phyloP scores from a whole-genome alignment of 2,113 vertebrate species.

The Mesitornis unicolor region DNA sequence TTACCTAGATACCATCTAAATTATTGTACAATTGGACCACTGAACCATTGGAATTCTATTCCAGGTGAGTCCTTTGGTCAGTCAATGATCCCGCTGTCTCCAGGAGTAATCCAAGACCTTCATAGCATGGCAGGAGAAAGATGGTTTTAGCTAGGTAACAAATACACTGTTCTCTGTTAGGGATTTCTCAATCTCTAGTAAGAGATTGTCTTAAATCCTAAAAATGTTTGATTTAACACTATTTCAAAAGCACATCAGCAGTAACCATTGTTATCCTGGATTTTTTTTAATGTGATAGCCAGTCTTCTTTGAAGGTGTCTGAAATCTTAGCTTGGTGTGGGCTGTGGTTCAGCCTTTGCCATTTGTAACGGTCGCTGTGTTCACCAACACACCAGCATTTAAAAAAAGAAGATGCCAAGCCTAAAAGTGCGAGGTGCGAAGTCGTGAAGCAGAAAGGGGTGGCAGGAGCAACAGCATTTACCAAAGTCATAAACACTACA shows the following conservation, averaged over 20 bases:
- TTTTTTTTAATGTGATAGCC: neutral
- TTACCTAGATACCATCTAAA: neutral
- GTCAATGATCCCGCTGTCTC: neutral
- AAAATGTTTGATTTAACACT: neutral
- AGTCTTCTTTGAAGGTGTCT: neutral
- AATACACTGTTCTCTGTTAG: neutral
- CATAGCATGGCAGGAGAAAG: neutral
- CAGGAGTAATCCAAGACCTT: neutral
- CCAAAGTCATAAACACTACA: neutral
- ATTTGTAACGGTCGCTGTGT: neutral
- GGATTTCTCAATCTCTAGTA: neutral
- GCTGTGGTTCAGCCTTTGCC: neutral
- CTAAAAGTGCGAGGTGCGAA: neutral
- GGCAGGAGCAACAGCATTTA: neutral
- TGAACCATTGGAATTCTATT: neutral
- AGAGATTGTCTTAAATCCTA: neutral
- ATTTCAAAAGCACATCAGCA: neutral
- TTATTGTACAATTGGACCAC: neutral
- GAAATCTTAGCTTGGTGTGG: neutral
- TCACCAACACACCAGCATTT: neutral
- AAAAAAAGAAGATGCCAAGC: neutral
- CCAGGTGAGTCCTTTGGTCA: neutral
- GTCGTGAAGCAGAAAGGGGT: rapidly evolving
- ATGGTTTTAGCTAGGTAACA: neutral
- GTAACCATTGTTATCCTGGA: neutral